These are phyloP conservation scores for Chrysomallon squamiferum DNA, from an alignment of 1,140 invertebrate species.

Conservation along the genomic window DNA sequence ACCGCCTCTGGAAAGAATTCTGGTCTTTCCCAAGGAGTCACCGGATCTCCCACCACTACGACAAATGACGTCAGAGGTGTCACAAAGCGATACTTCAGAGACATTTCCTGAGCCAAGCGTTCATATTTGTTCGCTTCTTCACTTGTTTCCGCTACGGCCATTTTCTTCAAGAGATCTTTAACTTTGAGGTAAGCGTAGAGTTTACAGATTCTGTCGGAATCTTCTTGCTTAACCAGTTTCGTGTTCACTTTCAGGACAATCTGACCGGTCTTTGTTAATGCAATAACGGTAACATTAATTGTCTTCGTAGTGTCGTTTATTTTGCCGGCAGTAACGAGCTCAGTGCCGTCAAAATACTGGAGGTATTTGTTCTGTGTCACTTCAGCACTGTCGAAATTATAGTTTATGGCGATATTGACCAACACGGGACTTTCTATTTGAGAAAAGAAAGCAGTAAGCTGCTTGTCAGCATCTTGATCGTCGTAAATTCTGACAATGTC, in stretches of 20 bases:
- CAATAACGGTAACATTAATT: too few relatives aligned
- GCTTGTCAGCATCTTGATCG: constrained; percentile 73
- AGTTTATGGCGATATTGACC: constrained; percentile 72
- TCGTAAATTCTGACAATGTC: constrained; percentile 78
- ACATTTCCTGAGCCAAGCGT: constrained; percentile 22
- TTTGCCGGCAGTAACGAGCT: constrained; percentile 36
- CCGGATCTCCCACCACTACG: constrained; percentile 7
- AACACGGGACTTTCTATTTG: constrained; percentile 75
- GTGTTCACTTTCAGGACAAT: constrained; percentile 11
- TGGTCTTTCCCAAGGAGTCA: too few relatives aligned
- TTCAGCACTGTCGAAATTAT: constrained; percentile 56
- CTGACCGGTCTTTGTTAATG: constrained; percentile 16
- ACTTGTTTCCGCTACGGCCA: neutral
- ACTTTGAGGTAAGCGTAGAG: constrained; percentile 41
- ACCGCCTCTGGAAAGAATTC: too few relatives aligned
- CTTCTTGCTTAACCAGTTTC: neutral
- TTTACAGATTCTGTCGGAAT: constrained; percentile 19
- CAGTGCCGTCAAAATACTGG: constrained; percentile 40
- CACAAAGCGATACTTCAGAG: constrained; percentile 34
- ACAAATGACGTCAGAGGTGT: constrained; percentile 40
- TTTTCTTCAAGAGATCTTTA: constrained; percentile 24
- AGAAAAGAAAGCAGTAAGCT: constrained; percentile 74
- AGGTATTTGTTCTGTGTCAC: constrained; percentile 31
- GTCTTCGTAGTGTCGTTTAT: neutral
- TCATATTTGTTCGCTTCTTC: neutral